Conservation (phyloP, 2,113 vertebrate genomes). For the Paradoxurus hermaphroditus region DNA sequence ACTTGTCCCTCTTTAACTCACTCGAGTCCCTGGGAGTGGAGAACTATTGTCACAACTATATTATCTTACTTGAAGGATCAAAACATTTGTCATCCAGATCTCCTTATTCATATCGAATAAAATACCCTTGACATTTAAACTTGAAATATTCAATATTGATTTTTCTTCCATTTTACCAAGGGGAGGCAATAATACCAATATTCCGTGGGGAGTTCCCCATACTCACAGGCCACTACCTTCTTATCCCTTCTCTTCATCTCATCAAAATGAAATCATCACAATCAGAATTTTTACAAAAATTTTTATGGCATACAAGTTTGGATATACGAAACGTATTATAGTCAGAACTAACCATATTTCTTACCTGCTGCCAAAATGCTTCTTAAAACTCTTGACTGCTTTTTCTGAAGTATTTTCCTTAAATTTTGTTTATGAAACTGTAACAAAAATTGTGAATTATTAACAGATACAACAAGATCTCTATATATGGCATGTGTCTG, state of each 20-base stretch:
- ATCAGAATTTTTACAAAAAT: neutral
- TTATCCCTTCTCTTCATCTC: neutral
- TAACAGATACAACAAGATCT: neutral
- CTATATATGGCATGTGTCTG: too few relatives aligned
- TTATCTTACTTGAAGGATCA: neutral
- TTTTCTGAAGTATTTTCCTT: neutral
- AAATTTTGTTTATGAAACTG: neutral
- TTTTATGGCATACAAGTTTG: neutral
- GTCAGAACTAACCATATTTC: neutral
- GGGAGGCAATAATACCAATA: neutral
- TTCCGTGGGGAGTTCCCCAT: neutral
- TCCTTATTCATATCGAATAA: neutral
- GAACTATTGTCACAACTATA: neutral
- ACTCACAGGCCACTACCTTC: neutral
- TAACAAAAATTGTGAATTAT: neutral
- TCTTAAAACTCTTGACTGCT: neutral
- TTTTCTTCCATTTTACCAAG: neutral
- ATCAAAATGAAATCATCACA: neutral
- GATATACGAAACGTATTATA: neutral
- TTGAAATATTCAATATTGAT: neutral
- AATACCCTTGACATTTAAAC: neutral
- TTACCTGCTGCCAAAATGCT: neutral
- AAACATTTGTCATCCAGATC: neutral
- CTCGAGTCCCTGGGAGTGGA: neutral
- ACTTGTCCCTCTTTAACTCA: neutral